These are phyloP conservation scores for Masnerella sp. DNA, from an alignment of 2,888 invertebrate species.

Conservation along the genomic window DNA sequence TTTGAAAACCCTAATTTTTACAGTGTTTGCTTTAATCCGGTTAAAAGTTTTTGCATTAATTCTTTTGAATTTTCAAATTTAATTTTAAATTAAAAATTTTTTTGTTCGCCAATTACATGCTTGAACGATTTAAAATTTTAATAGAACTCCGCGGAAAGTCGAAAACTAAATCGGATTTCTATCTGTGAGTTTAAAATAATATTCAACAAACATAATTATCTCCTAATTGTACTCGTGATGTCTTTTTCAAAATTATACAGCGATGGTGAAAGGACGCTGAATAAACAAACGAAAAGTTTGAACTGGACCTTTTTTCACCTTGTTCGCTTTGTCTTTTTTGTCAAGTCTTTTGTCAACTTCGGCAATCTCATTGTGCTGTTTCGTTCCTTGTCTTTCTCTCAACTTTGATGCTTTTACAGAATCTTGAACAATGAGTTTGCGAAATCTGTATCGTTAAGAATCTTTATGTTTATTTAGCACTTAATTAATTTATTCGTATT, in stretches of 20 bases:
- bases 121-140: no score
- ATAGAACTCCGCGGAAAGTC: no score
- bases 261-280: slow-evolving; percentile 5
- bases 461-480: no score
- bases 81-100: no score
- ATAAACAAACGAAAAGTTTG: slow-evolving; percentile 29
- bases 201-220: slow-evolving; percentile 12
- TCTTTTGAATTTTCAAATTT: no score
- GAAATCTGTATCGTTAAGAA: slow-evolving; percentile 16
- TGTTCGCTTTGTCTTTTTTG: background rate
- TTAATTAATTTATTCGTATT: no score
- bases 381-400: slow-evolving; percentile 36
- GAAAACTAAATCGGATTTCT: no score
- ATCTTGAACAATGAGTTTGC: slow-evolving; percentile 33
- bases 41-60: no score
- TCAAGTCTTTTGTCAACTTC: slow-evolving; percentile 30
- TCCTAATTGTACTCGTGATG: background rate
- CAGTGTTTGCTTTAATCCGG: no score
- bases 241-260: slow-evolving; percentile 1
- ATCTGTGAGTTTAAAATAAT: no score
- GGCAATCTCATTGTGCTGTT: slow-evolving; percentile 30
- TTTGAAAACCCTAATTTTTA: no score
- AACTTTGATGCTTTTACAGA: slow-evolving; percentile 31
- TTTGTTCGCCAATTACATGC: no score
- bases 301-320: slow-evolving; percentile 20